Percentiles rank a stretch among this genome's conserved stretches.
Conservation (phyloP, 1,140 invertebrate genomes). For the Drosophila sp. region DNA sequence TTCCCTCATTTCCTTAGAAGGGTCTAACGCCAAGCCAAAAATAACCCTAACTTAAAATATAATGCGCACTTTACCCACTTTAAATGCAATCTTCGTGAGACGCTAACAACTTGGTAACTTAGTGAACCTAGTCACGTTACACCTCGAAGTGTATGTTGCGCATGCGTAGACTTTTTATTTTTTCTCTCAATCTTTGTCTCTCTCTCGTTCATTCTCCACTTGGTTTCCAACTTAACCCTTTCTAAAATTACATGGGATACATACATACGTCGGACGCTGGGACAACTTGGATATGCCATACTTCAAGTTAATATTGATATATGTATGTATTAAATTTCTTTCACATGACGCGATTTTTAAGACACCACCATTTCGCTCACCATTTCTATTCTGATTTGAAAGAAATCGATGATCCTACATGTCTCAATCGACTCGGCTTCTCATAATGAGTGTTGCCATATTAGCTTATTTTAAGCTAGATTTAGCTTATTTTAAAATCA, state of each 20-base stretch:
- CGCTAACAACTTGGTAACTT: conserved; percentile 26
- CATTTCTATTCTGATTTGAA: too few relatives aligned
- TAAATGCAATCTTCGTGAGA: conserved; percentile 24
- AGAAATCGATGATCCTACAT: too few relatives aligned
- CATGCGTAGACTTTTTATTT: conserved; percentile 63
- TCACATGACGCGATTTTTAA: too few relatives aligned
- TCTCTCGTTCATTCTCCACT: conserved; percentile 30
- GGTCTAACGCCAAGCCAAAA: conserved; percentile 26
- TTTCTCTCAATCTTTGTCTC: conserved; percentile 4
- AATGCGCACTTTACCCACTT: conserved; percentile 35
- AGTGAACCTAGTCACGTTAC: conserved; percentile 47
- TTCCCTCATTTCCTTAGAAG: conserved; percentile 10
- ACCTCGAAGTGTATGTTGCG: conserved; percentile 48
- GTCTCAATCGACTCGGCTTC: too few relatives aligned
- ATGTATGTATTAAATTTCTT: too few relatives aligned
- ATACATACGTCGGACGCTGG: too few relatives aligned
- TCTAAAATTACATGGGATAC: conserved; percentile 23
- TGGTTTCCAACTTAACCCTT: conserved; percentile 14
- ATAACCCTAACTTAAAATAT: conserved; percentile 16
- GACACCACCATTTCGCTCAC: too few relatives aligned
- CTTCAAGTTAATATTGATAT: too few relatives aligned
- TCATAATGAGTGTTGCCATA: too few relatives aligned
- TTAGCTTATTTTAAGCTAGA: too few relatives aligned
- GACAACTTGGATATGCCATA: too few relatives aligned
- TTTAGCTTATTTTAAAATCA: too few relatives aligned